Base-by-base conservation (phyloP, 2,797 vertebrate genomes). In the Rhinichthys osculus region DNA sequence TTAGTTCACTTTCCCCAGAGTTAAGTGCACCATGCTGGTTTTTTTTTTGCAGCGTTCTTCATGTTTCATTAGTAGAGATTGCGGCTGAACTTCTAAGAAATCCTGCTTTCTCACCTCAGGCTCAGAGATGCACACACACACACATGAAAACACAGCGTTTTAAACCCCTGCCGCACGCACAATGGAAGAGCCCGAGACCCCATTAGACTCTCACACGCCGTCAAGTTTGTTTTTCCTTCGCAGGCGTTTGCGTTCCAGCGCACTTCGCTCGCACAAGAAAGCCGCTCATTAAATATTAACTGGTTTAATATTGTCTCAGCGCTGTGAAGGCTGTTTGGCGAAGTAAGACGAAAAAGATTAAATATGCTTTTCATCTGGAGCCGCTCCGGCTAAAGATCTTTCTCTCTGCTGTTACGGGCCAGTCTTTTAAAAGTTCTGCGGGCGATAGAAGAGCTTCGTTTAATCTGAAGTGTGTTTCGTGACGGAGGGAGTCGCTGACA, bases 341-440 rank as follows among this genome's bases (percentile, higher is more conserved):
- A 89, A 92, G 92, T 92, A 89, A 94, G 92, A 90, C 90, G 92
- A 94, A 94, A 94, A 95, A 95, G 94, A 95, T 96, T 95, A 95
- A 96, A 95, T 95, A 96, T 96, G 95, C 95, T 93, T 95, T 96
- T 96, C 95, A 96, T 96, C 95, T 95, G 92, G 92, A 10, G 90
- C 93, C 91, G 91, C 92, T 92, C 91, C 90, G 90, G 94, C 92
- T 92, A 92, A 94, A 92, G 93, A 93, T 59, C 77, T 35, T 47
- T 71, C 82, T 70, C 85, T 80, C 71, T 54, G 86, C 87, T 89
- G 90, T 88, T 89, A 94, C 93, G 93, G 90, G 87, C 23, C 87
- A 82, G 92, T 90, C 90, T 93, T 88, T 0, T 92, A 89, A 92
- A 93, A 94, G 88, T 93, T 95, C 93, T 94, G 91, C 91, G 87